phyloP scores from a whole-genome alignment of 1,140 invertebrate genomes.

The Bombus fervidus region DNA sequence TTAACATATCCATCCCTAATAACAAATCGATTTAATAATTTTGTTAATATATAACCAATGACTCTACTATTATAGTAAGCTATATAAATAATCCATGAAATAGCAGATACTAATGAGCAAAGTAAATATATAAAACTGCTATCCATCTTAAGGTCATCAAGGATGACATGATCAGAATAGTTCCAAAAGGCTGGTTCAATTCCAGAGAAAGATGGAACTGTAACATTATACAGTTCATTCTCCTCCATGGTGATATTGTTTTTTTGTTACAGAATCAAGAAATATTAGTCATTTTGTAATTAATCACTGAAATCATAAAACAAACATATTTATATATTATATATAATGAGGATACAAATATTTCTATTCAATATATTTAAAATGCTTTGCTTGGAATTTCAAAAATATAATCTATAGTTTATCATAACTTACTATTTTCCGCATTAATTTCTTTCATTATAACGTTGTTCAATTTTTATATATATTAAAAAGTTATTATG shows the following conservation, averaged over 20 bases:
- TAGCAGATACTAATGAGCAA: slow-evolving; percentile 90
- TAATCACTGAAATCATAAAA: slow-evolving; percentile 40
- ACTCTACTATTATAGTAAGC: slow-evolving; percentile 97
- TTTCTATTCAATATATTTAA: not conserved
- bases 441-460: not conserved
- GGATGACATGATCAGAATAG: slow-evolving; percentile 82
- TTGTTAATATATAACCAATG: slow-evolving; percentile 94
- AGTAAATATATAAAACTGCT: slow-evolving; percentile 92
- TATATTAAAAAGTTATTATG: not conserved
- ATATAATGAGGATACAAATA: not conserved
- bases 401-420: not conserved
- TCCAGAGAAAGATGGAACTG: slow-evolving; percentile 73
- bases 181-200: slow-evolving; percentile 78
- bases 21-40: slow-evolving; percentile 94
- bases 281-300: slow-evolving; percentile 43
- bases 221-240: slow-evolving; percentile 67
- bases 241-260: slow-evolving; percentile 71
- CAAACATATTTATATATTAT: not conserved
- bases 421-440: not conserved
- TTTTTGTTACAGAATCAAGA: slow-evolving; percentile 40
- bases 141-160: slow-evolving; percentile 91
- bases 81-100: slow-evolving; percentile 96
- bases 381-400: not conserved
- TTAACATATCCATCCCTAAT: slow-evolving; percentile 93
- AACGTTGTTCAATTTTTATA: not conserved